These are phyloP conservation scores for Pyrochroa serraticornis DNA, from an alignment of 2,888 invertebrate genomes.

Conservation along the genomic window DNA sequence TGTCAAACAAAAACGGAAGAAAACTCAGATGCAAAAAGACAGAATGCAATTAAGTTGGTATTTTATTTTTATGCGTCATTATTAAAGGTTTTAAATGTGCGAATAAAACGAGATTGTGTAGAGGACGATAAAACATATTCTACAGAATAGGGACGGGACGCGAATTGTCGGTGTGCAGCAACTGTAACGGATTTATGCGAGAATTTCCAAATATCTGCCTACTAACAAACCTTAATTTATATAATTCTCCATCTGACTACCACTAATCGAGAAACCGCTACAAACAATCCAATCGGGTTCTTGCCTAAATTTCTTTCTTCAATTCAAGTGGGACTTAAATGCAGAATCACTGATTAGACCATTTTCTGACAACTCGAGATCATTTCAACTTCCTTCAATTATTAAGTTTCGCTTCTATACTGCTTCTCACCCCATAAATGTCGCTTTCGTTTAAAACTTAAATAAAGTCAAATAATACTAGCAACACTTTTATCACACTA, in stretches of 20 bases:
- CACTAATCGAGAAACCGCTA: conserved; percentile 52
- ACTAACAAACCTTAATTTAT: conserved; percentile 53
- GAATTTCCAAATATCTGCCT: conserved; percentile 51
- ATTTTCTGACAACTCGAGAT: conserved; percentile 17
- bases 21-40: conserved; percentile 9
- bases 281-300: conserved; percentile 18
- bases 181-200: conserved; percentile 52
- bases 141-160: conserved; percentile 36
- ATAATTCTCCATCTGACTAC: conserved; percentile 52
- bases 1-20: conserved; percentile 18
- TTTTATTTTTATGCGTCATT: conserved; percentile 26
- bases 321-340: conserved; percentile 2
- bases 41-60: conserved; percentile 17
- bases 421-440: conserved; percentile 21
- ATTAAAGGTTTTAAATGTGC: conserved; percentile 24
- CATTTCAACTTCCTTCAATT: conserved; percentile 21
- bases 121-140: conserved; percentile 41
- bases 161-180: conserved; percentile 45
- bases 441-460: conserved; percentile 18
- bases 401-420: conserved; percentile 18
- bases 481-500: conserved; percentile 16
- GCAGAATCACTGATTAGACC: conserved; percentile 13
- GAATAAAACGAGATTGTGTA: conserved; percentile 29
- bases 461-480: conserved; percentile 18
- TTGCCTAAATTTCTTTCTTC: conserved; percentile 20